A percentile compares a stretch with the other conserved stretches of the same genome.
These are phyloP conservation scores for Carabus problematicus DNA, from an alignment of 2,888 invertebrate genomes.

Conservation along the genomic window DNA sequence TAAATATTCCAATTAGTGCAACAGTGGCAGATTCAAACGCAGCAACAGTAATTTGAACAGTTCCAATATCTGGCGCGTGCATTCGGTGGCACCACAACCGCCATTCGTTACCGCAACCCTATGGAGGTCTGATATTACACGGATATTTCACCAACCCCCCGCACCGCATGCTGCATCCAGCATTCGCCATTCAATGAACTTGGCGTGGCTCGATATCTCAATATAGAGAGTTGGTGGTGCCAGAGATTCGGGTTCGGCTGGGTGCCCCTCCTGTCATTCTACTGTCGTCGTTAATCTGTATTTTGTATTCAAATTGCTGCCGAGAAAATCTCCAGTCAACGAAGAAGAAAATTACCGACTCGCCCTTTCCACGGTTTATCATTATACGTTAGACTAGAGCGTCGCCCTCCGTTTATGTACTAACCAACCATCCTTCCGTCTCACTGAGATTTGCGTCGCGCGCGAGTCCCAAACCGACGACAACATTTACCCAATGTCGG, in stretches of 20 bases:
- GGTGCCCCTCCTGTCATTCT: neutral
- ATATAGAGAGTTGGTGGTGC: too few relatives aligned
- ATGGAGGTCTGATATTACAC: slow-evolving; percentile 25
- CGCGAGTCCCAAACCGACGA: too few relatives aligned
- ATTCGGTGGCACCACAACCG: neutral
- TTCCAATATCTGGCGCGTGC: slow-evolving; percentile 20
- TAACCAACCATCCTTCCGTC: too few relatives aligned
- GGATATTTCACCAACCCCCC: slow-evolving; percentile 10
- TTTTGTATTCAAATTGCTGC: slow-evolving; percentile 41
- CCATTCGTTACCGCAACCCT: slow-evolving; percentile 1
- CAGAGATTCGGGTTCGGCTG: too few relatives aligned
- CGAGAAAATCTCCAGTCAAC: slow-evolving; percentile 39
- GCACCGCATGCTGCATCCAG: too few relatives aligned
- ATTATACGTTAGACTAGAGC: neutral
- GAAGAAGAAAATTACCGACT: slow-evolving; percentile 39
- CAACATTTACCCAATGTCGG: too few relatives aligned
- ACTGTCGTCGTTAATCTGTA: slow-evolving; percentile 37
- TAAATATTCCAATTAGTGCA: slow-evolving; percentile 38
- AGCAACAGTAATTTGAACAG: slow-evolving; percentile 16
- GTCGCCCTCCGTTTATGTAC: too few relatives aligned
- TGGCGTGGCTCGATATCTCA: too few relatives aligned
- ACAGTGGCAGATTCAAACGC: slow-evolving; percentile 31
- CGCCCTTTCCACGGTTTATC: slow-evolving; percentile 8
- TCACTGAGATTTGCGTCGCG: too few relatives aligned
- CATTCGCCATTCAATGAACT: too few relatives aligned